Conservation (phyloP, 2,888 invertebrate genomes). For the Synanthedon vespiformis region DNA sequence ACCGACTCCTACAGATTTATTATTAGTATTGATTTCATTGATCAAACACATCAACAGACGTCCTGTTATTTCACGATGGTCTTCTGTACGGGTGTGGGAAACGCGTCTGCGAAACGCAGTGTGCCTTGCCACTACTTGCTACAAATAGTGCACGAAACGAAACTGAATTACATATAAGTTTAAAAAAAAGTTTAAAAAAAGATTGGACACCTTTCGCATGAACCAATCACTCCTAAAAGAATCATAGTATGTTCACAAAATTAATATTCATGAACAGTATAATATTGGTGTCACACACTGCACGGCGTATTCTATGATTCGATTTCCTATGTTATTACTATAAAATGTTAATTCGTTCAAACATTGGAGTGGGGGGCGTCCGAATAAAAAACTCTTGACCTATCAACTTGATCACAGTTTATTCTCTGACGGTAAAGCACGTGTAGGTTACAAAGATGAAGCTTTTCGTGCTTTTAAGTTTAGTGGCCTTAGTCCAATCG, state of each 20-base stretch:
- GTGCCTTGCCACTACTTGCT: no score
- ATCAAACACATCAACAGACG: no score
- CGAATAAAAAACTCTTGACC: constrained; percentile 61
- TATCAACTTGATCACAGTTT: constrained; percentile 53
- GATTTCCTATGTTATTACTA: constrained; percentile 38
- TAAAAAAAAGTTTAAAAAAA: no score
- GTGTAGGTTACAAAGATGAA: constrained; percentile 37
- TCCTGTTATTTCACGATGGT: no score
- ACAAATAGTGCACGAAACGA: no score
- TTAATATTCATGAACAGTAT: constrained; percentile 50
- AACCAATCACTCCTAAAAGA: constrained; percentile 22
- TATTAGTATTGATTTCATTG: no score
- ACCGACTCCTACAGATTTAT: no score
- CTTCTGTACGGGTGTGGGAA: no score
- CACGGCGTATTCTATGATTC: constrained; percentile 45
- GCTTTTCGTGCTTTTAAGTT: constrained; percentile 41
- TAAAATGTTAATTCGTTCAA: constrained; percentile 53
- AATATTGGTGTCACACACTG: constrained; percentile 50
- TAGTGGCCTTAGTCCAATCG: constrained; percentile 33
- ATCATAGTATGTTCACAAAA: constrained; percentile 21
- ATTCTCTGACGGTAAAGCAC: constrained; percentile 41
- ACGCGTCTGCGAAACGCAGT: no score
- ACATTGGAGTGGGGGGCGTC: constrained; percentile 48
- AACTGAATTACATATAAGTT: no score
- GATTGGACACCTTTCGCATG: constrained; percentile 22